Evolutionary conservation across 2,888 invertebrate species (phyloP).

Genomic region (Pycnomerus fuliginosus): DNA sequence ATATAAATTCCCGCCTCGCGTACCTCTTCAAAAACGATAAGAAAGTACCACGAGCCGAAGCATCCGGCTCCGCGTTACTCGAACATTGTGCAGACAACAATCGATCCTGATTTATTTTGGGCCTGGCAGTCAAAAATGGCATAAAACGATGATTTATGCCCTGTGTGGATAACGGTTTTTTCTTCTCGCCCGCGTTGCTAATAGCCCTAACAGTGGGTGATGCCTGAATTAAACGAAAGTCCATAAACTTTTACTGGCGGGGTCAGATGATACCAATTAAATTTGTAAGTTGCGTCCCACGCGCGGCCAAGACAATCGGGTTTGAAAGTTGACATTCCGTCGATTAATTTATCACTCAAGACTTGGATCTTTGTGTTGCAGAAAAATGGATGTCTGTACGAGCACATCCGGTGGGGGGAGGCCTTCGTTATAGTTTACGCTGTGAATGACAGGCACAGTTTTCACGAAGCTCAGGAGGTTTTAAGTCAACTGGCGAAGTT

Average conservation of each 20-base stretch:
- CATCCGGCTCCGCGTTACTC: too few species aligned
- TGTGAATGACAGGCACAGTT: slow-evolving; percentile 74
- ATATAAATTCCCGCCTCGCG: too few species aligned
- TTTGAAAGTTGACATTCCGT: neutral
- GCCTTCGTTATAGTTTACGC: slow-evolving; percentile 82
- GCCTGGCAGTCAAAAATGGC: slow-evolving; percentile 8
- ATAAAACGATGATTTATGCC: slow-evolving; percentile 20
- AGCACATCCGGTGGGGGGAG: slow-evolving; percentile 80
- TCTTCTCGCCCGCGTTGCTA: neutral
- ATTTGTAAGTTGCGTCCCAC: slow-evolving; percentile 20
- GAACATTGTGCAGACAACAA: neutral
- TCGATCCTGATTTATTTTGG: slow-evolving; percentile 8
- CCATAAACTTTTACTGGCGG: slow-evolving; percentile 24
- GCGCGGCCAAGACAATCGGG: slow-evolving; percentile 10
- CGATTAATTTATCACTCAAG: neutral
- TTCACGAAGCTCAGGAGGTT: slow-evolving; percentile 71
- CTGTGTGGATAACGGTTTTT: too few species aligned
- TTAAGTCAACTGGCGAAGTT: slow-evolving; percentile 70
- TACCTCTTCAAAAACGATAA: too few species aligned
- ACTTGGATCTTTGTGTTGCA: slow-evolving; percentile 48
- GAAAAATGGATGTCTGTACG: slow-evolving; percentile 73
- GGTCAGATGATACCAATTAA: slow-evolving; percentile 29
- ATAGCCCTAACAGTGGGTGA: slow-evolving; percentile 3
- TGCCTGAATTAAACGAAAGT: slow-evolving; percentile 21
- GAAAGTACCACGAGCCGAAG: too few species aligned